A percentile compares a stretch with the other conserved stretches of the same genome.
Evolutionary conservation across 2,888 invertebrate genomes (phyloP).

Genomic region (Caenorhabditis japonica): DNA sequence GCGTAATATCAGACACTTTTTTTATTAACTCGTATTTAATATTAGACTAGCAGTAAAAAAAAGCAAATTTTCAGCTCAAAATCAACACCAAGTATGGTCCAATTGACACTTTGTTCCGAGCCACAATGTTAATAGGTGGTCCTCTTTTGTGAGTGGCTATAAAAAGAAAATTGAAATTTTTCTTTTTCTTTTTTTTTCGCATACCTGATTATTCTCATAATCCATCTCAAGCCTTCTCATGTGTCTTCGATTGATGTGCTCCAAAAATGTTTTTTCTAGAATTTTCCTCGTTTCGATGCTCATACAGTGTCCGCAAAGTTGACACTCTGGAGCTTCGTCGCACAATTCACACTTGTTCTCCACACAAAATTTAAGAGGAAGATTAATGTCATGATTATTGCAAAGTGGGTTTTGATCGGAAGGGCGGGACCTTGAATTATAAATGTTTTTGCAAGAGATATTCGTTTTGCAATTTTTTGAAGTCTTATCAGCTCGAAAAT

Average conservation of each 20-base stretch:
- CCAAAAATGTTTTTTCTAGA: slow-evolving; percentile 84
- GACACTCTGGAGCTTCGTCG: slow-evolving; percentile 80
- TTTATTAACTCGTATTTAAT: slow-evolving; percentile 13
- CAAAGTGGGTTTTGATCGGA: slow-evolving; percentile 46
- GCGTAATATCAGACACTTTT: not conserved
- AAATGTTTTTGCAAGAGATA: too few relatives aligned
- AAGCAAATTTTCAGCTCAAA: too few relatives aligned
- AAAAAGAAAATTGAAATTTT: too few relatives aligned
- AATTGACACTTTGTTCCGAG: slow-evolving; percentile 89
- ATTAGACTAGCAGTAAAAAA: slow-evolving; percentile 2
- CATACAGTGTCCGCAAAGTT: slow-evolving; percentile 86
- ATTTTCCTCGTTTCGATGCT: slow-evolving; percentile 81
- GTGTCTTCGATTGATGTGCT: slow-evolving; percentile 86
- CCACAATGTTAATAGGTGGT: slow-evolving; percentile 87
- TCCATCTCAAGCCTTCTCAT: slow-evolving; percentile 82
- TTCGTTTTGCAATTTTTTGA: too few relatives aligned
- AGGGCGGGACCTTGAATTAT: slow-evolving; percentile 30
- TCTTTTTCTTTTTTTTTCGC: slow-evolving; percentile 7
- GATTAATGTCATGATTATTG: slow-evolving; percentile 41
- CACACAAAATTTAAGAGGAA: slow-evolving; percentile 46
- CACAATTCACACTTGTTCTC: slow-evolving; percentile 36
- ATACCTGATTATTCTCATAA: slow-evolving; percentile 80
- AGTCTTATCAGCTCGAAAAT: too few relatives aligned
- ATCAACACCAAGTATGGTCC: slow-evolving; percentile 86
- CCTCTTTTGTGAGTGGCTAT: slow-evolving; percentile 79